Percentiles rank a stretch among this genome's conserved stretches.
These are phyloP conservation scores for Zosterops lateralis DNA, from an alignment of 2,113 vertebrate species.

Conservation along the genomic window DNA sequence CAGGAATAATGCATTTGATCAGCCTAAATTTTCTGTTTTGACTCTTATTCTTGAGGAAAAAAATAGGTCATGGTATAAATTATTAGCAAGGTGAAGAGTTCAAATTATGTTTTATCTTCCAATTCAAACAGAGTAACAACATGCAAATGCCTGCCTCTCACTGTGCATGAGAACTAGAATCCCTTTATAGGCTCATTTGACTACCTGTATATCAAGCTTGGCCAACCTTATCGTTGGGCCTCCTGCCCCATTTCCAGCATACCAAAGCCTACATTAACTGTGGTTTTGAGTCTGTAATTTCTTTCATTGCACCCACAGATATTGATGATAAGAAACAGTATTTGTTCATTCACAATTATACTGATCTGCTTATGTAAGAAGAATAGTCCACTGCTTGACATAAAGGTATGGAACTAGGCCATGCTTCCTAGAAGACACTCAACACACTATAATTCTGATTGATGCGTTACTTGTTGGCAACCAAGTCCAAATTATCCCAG, in stretches of 20 bases:
- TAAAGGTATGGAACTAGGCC: background rate
- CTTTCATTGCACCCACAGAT: background rate
- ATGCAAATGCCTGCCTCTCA: background rate
- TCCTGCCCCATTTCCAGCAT: background rate
- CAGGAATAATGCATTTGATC: background rate
- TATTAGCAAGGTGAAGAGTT: constrained; percentile 39
- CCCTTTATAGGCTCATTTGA: constrained; percentile 3
- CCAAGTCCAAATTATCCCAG: background rate
- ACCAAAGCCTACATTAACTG: background rate
- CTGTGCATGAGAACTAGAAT: constrained; percentile 17
- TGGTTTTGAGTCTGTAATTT: background rate
- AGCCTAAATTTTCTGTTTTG: background rate
- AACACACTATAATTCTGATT: background rate
- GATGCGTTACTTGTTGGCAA: background rate
- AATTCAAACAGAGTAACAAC: background rate
- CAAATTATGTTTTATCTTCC: constrained; percentile 21
- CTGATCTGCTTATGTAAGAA: background rate
- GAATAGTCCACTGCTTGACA: background rate
- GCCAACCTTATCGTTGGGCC: background rate
- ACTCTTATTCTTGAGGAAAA: background rate
- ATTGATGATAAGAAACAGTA: background rate
- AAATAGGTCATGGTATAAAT: background rate
- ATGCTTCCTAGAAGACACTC: background rate
- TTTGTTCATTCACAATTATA: background rate
- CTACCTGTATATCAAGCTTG: constrained; percentile 16